These are phyloP conservation scores for Nothura maculosa DNA, from an alignment of 2,797 vertebrate species.

Conservation along the genomic window DNA sequence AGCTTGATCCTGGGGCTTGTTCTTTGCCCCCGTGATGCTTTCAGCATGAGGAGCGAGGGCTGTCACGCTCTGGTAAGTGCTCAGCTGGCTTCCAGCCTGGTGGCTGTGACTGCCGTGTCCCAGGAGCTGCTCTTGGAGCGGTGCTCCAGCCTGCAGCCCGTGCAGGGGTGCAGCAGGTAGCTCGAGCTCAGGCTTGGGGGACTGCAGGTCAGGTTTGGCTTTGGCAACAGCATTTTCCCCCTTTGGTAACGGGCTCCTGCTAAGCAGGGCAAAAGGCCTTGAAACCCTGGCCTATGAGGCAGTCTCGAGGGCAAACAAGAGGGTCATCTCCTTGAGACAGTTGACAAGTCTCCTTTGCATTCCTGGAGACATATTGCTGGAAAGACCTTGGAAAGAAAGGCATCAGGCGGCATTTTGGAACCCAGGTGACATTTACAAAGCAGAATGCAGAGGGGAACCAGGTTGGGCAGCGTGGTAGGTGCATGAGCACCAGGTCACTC, in stretches of 20 bases:
- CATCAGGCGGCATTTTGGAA: constrained; percentile 16
- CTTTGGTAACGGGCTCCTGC: neutral
- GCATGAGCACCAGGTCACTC: neutral
- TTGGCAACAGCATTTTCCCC: neutral
- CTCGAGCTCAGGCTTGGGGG: neutral
- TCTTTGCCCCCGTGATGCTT: neutral
- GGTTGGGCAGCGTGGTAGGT: neutral
- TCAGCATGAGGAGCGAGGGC: neutral
- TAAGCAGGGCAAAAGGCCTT: neutral
- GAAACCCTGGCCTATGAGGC: neutral
- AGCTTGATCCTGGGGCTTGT: accelerated
- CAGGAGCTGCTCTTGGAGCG: neutral
- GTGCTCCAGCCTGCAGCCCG: neutral
- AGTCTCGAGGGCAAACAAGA: neutral
- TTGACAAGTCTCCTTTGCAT: neutral
- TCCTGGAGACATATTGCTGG: neutral
- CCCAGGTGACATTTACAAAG: constrained; percentile 23
- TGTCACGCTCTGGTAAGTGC: neutral
- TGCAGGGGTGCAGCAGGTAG: neutral
- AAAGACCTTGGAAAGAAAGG: neutral
- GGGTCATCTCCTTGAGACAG: neutral
- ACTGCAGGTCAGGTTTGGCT: neutral
- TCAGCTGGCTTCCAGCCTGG: neutral
- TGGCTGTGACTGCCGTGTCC: neutral
- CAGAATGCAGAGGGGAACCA: neutral